phyloP scores from a whole-genome alignment of 1,140 invertebrate genomes.

The Anastrepha ludens region DNA sequence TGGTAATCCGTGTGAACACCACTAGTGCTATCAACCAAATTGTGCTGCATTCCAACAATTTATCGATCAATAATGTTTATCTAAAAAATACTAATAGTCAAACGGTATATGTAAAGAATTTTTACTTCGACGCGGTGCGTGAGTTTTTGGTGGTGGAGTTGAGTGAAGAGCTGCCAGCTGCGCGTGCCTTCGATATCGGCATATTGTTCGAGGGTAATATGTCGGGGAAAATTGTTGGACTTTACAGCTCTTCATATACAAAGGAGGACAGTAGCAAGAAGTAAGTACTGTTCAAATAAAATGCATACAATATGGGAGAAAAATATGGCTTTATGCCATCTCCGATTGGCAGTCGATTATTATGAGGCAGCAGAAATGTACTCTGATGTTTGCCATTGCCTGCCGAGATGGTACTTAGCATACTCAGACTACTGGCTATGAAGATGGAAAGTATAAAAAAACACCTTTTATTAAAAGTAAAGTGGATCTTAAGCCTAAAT shows the following conservation, averaged over 20 bases:
- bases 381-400: too few species aligned
- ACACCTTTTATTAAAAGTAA: too few species aligned
- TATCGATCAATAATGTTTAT: constrained; percentile 59
- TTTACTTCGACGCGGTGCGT: constrained; percentile 58
- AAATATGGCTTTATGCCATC: too few species aligned
- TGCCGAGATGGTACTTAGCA: too few species aligned
- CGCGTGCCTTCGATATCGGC: constrained; percentile 54
- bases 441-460: too few species aligned
- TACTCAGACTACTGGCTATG: too few species aligned
- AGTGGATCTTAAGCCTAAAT: too few species aligned
- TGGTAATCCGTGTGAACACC: constrained; percentile 81
- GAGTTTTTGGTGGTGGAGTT: constrained; percentile 67
- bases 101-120: constrained; percentile 53
- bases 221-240: constrained; percentile 74
- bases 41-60: constrained; percentile 80
- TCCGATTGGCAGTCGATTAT: too few species aligned
- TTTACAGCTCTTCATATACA: constrained; percentile 75
- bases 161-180: constrained; percentile 54
- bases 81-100: constrained; percentile 23
- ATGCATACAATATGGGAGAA: not conserved
- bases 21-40: constrained; percentile 77
- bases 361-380: too few species aligned
- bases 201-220: constrained; percentile 75
- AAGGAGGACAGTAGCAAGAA: constrained; percentile 68
- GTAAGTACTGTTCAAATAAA: constrained; percentile 61